Evolutionary conservation across 2,888 invertebrate genomes (phyloP).

Genomic region (Ennomos quercinarius): DNA sequence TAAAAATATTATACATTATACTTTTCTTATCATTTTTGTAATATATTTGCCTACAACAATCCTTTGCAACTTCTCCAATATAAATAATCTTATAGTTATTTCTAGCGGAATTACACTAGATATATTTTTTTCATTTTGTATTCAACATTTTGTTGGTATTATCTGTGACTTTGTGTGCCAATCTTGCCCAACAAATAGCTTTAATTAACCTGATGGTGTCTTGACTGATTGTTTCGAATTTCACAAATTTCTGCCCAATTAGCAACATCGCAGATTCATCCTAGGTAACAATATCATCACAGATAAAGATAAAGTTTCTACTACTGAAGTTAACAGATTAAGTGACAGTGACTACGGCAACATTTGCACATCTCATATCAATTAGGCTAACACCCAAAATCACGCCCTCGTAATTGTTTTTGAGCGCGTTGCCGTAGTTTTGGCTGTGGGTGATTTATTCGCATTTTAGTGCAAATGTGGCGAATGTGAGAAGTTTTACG

Average conservation of each 20-base stretch:
- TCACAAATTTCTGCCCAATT: slow-evolving; percentile 81
- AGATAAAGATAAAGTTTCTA: slow-evolving; percentile 1
- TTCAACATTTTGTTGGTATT: too few relatives aligned
- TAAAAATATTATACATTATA: too few relatives aligned
- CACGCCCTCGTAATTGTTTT: slow-evolving; percentile 82
- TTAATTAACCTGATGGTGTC: slow-evolving; percentile 83
- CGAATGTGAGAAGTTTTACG: slow-evolving; percentile 36
- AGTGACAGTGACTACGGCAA: slow-evolving; percentile 6
- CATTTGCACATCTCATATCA: slow-evolving; percentile 84
- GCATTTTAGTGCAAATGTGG: slow-evolving; percentile 48
- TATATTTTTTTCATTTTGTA: too few relatives aligned
- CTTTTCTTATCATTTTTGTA: too few relatives aligned
- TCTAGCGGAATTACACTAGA: too few relatives aligned
- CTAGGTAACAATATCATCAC: slow-evolving; percentile 45
- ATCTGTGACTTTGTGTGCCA: not conserved
- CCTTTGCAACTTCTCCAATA: too few relatives aligned
- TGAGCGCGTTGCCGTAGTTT: slow-evolving; percentile 76
- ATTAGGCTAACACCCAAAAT: slow-evolving; percentile 84
- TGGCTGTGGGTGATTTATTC: slow-evolving; percentile 75
- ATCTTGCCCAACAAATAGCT: slow-evolving; percentile 78
- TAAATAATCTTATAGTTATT: too few relatives aligned
- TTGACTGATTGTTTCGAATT: slow-evolving; percentile 80
- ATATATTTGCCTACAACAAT: too few relatives aligned
- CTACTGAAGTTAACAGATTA: slow-evolving; percentile 11
- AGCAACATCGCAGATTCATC: slow-evolving; percentile 54